Evolutionary conservation across 1,140 invertebrate genomes (phyloP).

Genomic region (Microplitis mediator): DNA sequence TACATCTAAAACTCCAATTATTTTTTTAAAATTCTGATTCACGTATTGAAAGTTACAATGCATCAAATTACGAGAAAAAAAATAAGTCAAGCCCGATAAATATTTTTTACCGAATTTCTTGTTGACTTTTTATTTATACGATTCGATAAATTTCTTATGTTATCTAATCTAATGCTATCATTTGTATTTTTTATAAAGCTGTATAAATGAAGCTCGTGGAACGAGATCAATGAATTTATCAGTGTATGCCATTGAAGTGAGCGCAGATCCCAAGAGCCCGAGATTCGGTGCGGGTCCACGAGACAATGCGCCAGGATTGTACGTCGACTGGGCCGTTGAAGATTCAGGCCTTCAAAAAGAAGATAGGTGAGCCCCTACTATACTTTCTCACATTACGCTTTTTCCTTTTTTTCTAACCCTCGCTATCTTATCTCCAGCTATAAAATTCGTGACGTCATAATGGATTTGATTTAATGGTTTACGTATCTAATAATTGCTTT

Average conservation of each 20-base stretch:
- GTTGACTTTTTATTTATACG: too few relatives aligned
- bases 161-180: not conserved
- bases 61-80: too few relatives aligned
- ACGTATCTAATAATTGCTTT: too few relatives aligned
- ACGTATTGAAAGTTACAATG: too few relatives aligned
- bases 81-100: too few relatives aligned
- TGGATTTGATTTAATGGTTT: too few relatives aligned
- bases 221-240: conserved; percentile 52
- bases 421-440: not conserved
- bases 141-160: not conserved
- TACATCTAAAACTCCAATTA: too few relatives aligned
- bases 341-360: conserved; percentile 75
- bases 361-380: conserved; percentile 66
- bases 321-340: conserved; percentile 78
- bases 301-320: conserved; percentile 68
- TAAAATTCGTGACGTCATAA: not conserved
- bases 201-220: conserved; percentile 54
- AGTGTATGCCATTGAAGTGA: conserved; percentile 70
- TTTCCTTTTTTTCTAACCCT: not conserved
- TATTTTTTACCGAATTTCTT: too few relatives aligned
- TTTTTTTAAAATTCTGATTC: too few relatives aligned
- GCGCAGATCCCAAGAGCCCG: conserved; percentile 70
- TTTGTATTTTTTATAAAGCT: conserved; percentile 50
- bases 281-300: conserved; percentile 67
- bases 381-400: not conserved